phyloP scores from a whole-genome alignment of 2,888 invertebrate species.

The Pollenia griseotomentosa region DNA sequence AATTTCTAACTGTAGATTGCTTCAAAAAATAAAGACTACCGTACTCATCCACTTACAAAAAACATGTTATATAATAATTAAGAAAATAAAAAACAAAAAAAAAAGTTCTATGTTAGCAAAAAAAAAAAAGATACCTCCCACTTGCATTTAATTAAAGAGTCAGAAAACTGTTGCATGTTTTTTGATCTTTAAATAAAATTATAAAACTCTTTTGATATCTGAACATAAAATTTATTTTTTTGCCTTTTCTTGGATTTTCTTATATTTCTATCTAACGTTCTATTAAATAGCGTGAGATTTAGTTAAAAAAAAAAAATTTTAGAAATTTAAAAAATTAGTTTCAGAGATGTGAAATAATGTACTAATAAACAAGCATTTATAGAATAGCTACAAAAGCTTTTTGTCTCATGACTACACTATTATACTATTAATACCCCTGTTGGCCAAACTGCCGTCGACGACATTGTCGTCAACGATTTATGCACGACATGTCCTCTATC shows the following conservation, averaged over 20 bases:
- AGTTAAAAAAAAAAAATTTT: neutral
- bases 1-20: constrained; percentile 35
- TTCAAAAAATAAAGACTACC: neutral
- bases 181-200: constrained; percentile 40
- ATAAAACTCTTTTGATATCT: neutral
- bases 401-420: too few species aligned
- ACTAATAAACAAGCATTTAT: neutral
- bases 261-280: constrained; percentile 30
- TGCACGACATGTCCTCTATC: too few species aligned
- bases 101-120: neutral
- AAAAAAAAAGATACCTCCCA: constrained; percentile 31
- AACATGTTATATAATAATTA: neutral
- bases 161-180: constrained; percentile 60
- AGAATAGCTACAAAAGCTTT: neutral
- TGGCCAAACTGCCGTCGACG: too few species aligned
- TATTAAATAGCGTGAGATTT: constrained; percentile 45
- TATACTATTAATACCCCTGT: too few species aligned
- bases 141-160: constrained; percentile 50
- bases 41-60: neutral
- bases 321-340: constrained; percentile 9
- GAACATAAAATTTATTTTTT: neutral
- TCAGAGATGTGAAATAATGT: constrained; percentile 21
- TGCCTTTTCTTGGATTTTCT: constrained; percentile 2
- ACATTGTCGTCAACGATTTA: too few species aligned
- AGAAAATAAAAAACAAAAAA: neutral